Evolutionary conservation across 2,888 invertebrate genomes (phyloP), one percentile per base, ranked within the genome.

Genomic region (Scrobipalpa atriplicella): DNA sequence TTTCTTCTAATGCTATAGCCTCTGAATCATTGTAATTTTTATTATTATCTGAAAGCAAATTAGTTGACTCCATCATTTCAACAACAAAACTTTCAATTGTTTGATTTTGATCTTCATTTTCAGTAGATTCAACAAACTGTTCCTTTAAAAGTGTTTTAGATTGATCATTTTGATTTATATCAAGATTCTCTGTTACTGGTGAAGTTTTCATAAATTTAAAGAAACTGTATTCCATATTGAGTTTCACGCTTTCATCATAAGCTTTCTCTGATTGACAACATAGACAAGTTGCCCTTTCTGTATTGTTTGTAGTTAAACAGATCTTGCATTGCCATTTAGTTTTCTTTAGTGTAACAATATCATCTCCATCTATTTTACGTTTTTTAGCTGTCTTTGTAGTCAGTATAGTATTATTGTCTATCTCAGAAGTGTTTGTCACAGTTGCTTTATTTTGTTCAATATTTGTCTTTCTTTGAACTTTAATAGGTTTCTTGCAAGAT

Each of bases 241-340:
- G 54, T 72, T 75, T 73, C 0, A 71, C 10, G 13, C 63, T 52
- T 3, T 67, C 39, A 66, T 73, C 65, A 7, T 13, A 21, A 9
- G n/a, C 18, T 64, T 65, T 71, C 29, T 73, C 70, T 16, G 73
- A 69, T 69, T 79, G 85, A 77, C 88, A 89, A 68, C 86, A 87
- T 8, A 70, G 62, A 65, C 88, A 88, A 39, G 67, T 70, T 2
- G 72, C 65, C 70, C 77, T 81, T 13, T 81, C 66, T 18, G 21
- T 51, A 41, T 73, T 73, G 52, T 81, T 86, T 11, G 67, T 71
- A 2, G 79, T 81, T 5, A 85, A 72, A 66, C 87, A 89, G 66
- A 85, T 68, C 52, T 73, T 68, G 65, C 88, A 86, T 69, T 80
- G 72, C 89, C 87, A 88, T 70, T 74, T 76, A 3, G 62, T 63